Evolutionary conservation across 2,888 invertebrate genomes (phyloP).

Genomic region (Neoascia interrupta): DNA sequence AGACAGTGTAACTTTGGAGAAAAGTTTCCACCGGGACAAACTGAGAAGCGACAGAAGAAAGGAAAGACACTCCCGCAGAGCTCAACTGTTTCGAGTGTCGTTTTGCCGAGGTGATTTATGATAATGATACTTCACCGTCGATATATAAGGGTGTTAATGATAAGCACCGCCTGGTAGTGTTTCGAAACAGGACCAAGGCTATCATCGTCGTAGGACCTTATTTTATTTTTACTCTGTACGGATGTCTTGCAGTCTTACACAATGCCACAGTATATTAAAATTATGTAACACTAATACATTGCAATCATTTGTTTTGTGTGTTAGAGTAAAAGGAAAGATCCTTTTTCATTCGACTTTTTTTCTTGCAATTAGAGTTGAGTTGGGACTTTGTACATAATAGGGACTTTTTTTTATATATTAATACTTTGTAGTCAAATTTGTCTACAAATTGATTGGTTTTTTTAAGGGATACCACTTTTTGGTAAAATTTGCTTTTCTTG

Average conservation of each 20-base stretch:
- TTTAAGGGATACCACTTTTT: too few species aligned
- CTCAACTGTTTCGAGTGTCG: constrained; percentile 41
- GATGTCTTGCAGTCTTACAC: neutral
- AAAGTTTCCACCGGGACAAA: constrained; percentile 24
- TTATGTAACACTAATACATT: constrained; percentile 25
- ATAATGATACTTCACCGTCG: constrained; percentile 40
- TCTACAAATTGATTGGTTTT: constrained; percentile 24
- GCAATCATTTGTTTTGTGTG: too few species aligned
- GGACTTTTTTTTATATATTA: constrained; percentile 19
- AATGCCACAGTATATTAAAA: constrained; percentile 10
- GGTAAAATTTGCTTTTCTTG: too few species aligned
- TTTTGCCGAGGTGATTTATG: constrained; percentile 57
- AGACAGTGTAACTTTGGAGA: neutral
- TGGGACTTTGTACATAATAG: constrained; percentile 16
- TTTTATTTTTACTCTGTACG: neutral
- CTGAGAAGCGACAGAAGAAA: neutral
- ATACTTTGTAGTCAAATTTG: constrained; percentile 46
- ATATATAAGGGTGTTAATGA: constrained; percentile 32
- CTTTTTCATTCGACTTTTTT: neutral
- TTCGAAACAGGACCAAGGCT: neutral
- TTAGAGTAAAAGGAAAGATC: neutral
- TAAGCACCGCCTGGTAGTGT: too few species aligned
- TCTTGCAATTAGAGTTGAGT: constrained; percentile 27
- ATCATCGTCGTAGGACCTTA: neutral
- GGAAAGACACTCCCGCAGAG: constrained; percentile 14